Evolutionary conservation across 2,113 vertebrate genomes (phyloP), one percentile per base, ranked within the genome.

Genomic region (Macquaria ambigua): DNA sequence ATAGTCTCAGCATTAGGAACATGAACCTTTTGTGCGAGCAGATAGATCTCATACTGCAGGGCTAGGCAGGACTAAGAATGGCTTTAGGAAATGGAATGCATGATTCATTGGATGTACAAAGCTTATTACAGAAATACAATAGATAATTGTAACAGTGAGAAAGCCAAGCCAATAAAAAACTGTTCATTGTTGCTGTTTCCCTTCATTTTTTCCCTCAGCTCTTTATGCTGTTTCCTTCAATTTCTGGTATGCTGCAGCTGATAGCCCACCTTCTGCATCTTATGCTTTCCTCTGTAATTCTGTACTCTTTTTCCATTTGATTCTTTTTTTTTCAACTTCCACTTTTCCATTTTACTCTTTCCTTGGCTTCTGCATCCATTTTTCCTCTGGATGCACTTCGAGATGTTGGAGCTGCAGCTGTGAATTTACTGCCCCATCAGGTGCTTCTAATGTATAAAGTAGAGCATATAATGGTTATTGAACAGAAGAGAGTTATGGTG

Each of bases 401-500:
- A 88, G 83, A 83, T 87, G 83, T 87, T 85, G 8, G 56, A 81
- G 89, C 93, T 88, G 74, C 86, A 92, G 91, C 91, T 90, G 91
- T 92, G 94, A 94, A 95, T 95, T 95, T 95, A 94, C 91, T 92
- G 91, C 91, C 94, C 94, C 93, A 95, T 95, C 94, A 94, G 93
- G 89, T 93, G 90, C 93, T 93, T 93, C 91, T 95, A 94, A 94
- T 95, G 94, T 94, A 94, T 94, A 94, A 94, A 94, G 93, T 92
- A 93, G 92, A 93, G 90, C 87, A 93, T 94, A 92, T 95, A 95
- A 95, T 95, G 94, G 94, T 94, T 95, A 95, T 95, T 95, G 94
- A 95, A 94, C 93, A 93, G 92, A 79, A 85, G 89, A 93, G 92
- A 94, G 89, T 94, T 92, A 94, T 93, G 88, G 92, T 88, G 90